Base-by-base conservation (phyloP, 2,113 vertebrate genomes). In the Pycnonotus jocosus region DNA sequence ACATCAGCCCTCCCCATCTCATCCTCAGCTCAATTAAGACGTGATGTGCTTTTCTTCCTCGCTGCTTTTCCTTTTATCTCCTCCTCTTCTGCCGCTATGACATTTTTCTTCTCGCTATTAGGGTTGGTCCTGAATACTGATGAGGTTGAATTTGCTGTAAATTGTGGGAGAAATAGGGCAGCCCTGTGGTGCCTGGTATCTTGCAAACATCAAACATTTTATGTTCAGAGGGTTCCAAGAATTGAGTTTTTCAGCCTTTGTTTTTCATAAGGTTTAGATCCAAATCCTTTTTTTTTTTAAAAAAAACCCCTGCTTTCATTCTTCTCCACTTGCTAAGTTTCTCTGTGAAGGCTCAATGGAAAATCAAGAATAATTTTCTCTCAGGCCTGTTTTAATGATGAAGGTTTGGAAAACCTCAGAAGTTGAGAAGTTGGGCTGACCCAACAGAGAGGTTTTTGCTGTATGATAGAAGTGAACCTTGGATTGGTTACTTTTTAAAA, bases 61-160 rank as follows among this genome's bases (percentile, higher is more conserved):
- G 1, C 44, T 51, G 54, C 58, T 87, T 37, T 37, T 87, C 56
- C 77, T 94, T 97, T 96, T 81, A 95, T 96, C 80, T 94, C 31
- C 25, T 17, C 37, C 58, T 25, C 73, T 90, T 54, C 37, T 61
- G 11, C 76, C 88, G 87, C 92, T 79, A 3, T 37, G 42, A 38
- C 16, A 15, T 77, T 65, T 94, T 68, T 57, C 53, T 45, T 82
- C 56, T 66, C 35, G 14, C 7, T 37, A 0, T 57, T 47, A 21
- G 15, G 33, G 30, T 22, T 64, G 51, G 13, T 89, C 33, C 82
- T 95, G 95, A 93, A 95, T 96, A 54, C 51, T 58, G 56, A 94
- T 91, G 44, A 95, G 35, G 73, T 60, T 58, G 61, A 70, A 80
- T 54, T 80, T 85, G 47, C 61, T 85, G 44, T 44, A 70, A 82